Evolutionary conservation across 1,140 invertebrate species (phyloP), one percentile per base, ranked within the genome.

Genomic region (Cherax quadricarinatus): DNA sequence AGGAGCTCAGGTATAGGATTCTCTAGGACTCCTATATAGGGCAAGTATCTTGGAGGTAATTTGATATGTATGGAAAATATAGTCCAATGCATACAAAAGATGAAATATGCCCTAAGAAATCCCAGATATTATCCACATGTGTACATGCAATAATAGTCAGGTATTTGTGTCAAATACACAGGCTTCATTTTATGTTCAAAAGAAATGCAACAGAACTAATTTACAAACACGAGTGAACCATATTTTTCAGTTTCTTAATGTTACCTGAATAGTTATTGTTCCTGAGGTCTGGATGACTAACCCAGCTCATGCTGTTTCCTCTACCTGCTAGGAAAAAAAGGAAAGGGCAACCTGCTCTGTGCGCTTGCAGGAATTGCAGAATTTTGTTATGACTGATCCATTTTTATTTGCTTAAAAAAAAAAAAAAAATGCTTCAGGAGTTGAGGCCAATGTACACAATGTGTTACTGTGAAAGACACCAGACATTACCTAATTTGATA

Each of bases 381-480:
- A 49, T 16, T 30, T 57, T 9, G 30, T 48, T 3, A 70, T 75
- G 21, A 66, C 48, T 85, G 7, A 66, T n/a, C 48, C 30, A 85
- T 85, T 70, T 49, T 16, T 4, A 2, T 16, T 66, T 70, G 12
- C 16, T 48, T 66, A 84, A 3, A 84, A 62, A 84, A 84, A 3
- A 84, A 62, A 62, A 57, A 57, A 41, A 41, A 41, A 41, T 41
- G 57, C 57, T 60, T 60, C 57, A 62, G 53, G 5, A 84, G 41
- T 2, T 24, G 48, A 21, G 21, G 48, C 30, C n/a, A 53, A 48
- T 70, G 30, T 66, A 81, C 18, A 83, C 24, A 73, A 51, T 24
- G 30, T 51, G 82, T 48, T 79, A 89, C 88, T 89, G 88, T 89
- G 88, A 80, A 89, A 89, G 80, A 89, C 88, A 70, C 88, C 49